Base-by-base conservation (phyloP, 2,888 invertebrate genomes). In the Leptothorax acervorum region DNA sequence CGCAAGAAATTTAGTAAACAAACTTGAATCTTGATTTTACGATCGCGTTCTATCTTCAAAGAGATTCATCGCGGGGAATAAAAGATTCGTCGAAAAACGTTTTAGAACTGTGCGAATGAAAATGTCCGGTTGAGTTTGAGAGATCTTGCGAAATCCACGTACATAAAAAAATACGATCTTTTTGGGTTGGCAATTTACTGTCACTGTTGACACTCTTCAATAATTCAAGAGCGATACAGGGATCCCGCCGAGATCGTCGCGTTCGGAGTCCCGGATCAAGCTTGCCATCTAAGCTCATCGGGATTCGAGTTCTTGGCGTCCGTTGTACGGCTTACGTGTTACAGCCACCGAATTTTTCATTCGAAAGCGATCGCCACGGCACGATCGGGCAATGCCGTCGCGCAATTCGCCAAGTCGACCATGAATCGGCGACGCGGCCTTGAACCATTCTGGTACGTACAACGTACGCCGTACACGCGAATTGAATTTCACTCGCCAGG, bases 341-440 rank as follows among this genome's bases (percentile, higher is more conserved):
- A 62, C 75, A 42, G 60, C 31, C 42, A 68, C 53, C 53, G 35
- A 79, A 79, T 78, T 79, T 62, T 70, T 60, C 11, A 51, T 87
- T 51, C 85, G 83, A 89, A 84, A 88, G 51, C 53, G 73, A 57
- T 79, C 65, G 65, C 84, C 84, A 81, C 76, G 81, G 53, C 55
- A 23, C 82, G 45, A 28, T 55, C 35, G 63, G 60, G 42, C 65
- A 62, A 62, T 70, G 66, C 4, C 51, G 31, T 86, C 87, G 74
- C 90, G 89, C 84, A 89, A 87, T 76, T 83, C 71, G 9, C 55
- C 71, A n/a, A 75, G 18, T 23, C 86, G 88, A 88, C 89, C 90
- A 87, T 90, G 89, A 90, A 90, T 86, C 86, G 87, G 4, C 62
- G 83, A 45, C 53, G 53, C 82, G 90, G 70, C 89, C 89, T 89